phyloP scores from a whole-genome alignment of 2,888 invertebrate species.

The Heliconius hortense region DNA sequence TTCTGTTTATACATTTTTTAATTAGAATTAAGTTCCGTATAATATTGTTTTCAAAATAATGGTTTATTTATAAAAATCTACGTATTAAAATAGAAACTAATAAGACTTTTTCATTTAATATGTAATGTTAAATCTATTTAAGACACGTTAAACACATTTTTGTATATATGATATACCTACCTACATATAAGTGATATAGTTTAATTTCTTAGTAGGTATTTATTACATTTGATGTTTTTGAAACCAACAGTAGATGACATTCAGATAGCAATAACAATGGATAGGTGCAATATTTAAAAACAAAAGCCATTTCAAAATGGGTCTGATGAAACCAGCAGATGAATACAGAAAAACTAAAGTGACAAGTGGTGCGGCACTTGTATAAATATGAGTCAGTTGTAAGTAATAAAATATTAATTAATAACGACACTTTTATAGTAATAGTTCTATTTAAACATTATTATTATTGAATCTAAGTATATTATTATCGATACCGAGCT shows the following conservation, averaged over 20 bases:
- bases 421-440: conserved; percentile 8
- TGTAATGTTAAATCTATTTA: no score
- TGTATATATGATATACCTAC: not conserved
- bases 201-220: conserved; percentile 18
- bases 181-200: not conserved
- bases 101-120: no score
- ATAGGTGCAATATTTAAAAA: conserved; percentile 38
- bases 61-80: no score
- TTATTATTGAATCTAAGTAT: not conserved
- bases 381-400: conserved; percentile 62
- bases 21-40: no score
- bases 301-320: conserved; percentile 48
- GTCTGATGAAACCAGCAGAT: conserved; percentile 50
- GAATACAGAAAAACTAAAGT: conserved; percentile 40
- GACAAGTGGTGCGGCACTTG: conserved; percentile 56
- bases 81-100: no score
- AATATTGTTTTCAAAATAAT: no score
- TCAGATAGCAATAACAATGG: conserved; percentile 35
- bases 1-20: no score
- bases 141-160: not conserved
- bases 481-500: not conserved
- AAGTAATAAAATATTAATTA: conserved; percentile 12
- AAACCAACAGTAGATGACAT: conserved; percentile 29
- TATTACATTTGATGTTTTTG: conserved; percentile 22
- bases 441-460: not conserved